These are phyloP conservation scores for Muntiacus reevesi DNA, from an alignment of 2,113 vertebrate species.

Conservation along the genomic window DNA sequence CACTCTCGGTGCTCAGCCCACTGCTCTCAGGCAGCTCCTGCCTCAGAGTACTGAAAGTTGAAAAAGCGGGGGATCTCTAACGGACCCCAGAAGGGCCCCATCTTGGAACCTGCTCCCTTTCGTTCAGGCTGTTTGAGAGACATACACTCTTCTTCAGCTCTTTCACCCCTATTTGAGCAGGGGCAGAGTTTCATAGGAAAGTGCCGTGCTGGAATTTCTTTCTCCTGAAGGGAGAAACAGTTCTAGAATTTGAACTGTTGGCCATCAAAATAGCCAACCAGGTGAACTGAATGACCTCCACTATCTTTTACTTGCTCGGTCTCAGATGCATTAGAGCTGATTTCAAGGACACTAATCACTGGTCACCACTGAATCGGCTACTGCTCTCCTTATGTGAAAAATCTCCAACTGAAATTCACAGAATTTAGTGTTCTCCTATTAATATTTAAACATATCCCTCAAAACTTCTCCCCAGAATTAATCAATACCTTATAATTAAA, in stretches of 20 bases:
- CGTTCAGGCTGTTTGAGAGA: accelerated
- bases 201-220: not conserved
- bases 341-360: not conserved
- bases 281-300: not conserved
- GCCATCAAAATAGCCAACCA: not conserved
- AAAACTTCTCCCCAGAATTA: not conserved
- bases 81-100: not conserved
- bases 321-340: not conserved
- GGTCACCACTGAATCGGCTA: not conserved
- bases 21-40: not conserved
- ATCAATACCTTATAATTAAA: not conserved
- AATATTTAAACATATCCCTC: not conserved
- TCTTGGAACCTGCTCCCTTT: not conserved
- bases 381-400: not conserved
- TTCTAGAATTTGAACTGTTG: not conserved
- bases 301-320: not conserved
- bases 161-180: not conserved
- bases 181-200: not conserved
- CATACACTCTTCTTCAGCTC: not conserved
- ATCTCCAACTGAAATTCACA: not conserved
- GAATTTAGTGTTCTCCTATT: not conserved
- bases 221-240: not conserved
- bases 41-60: not conserved
- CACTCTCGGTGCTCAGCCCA: not conserved
- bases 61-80: not conserved